phyloP scores from a whole-genome alignment of 2,113 vertebrate species.

The Lampris incognitus region DNA sequence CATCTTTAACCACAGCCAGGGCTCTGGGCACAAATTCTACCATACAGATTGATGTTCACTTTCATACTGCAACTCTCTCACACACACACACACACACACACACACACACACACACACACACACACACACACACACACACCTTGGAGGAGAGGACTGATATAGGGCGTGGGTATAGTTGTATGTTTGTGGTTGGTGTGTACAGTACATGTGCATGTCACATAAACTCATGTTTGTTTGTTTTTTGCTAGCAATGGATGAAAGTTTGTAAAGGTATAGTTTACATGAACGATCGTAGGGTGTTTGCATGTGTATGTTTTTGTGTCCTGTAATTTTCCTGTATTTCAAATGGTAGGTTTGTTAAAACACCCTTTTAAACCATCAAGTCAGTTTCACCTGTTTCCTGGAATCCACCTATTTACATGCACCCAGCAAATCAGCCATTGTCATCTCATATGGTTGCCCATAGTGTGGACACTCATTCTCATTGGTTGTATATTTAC shows the following conservation, averaged over 20 bases:
- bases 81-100: constrained; percentile 25
- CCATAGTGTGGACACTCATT: too few species aligned
- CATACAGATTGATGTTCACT: constrained; percentile 45
- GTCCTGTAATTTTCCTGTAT: neutral
- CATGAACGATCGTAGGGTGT: neutral
- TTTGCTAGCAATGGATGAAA: neutral
- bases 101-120: neutral
- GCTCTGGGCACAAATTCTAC: neutral
- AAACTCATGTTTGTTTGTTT: neutral
- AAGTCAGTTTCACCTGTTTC: too few species aligned
- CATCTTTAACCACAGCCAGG: constrained; percentile 15
- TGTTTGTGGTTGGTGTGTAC: constrained; percentile 7
- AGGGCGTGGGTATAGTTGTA: neutral
- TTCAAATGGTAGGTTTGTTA: too few species aligned
- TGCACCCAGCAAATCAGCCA: too few species aligned
- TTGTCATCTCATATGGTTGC: too few species aligned
- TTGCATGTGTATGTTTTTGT: neutral
- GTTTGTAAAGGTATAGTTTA: neutral
- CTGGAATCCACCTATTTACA: too few species aligned
- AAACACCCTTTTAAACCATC: too few species aligned
- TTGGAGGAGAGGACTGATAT: neutral
- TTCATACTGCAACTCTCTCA: constrained; percentile 2
- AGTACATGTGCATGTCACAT: neutral
- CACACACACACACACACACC: constrained; percentile 16
- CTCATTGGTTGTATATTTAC: too few species aligned